These are phyloP conservation scores for Paragorgia papillata DNA, from an alignment of 92 coral and sea anemone genomes.

Conservation along the genomic window DNA sequence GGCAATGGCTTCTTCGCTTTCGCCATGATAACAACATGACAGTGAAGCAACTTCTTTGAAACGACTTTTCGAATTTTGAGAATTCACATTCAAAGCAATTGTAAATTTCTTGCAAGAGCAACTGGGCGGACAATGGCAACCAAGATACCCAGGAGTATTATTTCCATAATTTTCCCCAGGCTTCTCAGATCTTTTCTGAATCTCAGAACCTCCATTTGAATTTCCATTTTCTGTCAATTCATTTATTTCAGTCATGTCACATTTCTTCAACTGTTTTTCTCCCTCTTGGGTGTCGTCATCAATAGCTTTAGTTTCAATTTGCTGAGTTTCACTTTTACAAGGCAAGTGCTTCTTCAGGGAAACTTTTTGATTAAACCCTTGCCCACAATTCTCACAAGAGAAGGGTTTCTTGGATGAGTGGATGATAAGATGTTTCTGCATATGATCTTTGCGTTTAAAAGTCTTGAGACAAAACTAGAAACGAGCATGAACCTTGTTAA, in stretches of 20 bases:
- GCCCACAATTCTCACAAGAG: conserved; percentile 21
- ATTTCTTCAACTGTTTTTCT: not conserved
- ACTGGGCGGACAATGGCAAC: conserved; percentile 16
- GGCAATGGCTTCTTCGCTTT: not conserved
- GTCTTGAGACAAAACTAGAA: conserved; percentile 30
- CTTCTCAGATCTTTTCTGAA: not conserved
- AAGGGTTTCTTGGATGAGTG: conserved; percentile 28
- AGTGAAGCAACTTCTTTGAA: not conserved
- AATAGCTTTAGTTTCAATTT: not conserved
- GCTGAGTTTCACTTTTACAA: not conserved
- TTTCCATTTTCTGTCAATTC: not conserved
- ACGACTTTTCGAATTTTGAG: not conserved
- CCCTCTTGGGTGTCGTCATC: not conserved
- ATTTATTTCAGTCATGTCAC: too few relatives aligned
- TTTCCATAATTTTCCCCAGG: not conserved
- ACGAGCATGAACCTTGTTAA: not conserved
- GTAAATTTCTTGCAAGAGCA: conserved; percentile 22
- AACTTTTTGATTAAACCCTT: conserved; percentile 30
- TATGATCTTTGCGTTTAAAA: conserved; percentile 30
- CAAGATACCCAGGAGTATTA: not conserved
- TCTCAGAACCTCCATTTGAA: not conserved
- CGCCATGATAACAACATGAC: conserved; percentile 24
- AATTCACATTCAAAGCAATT: conserved; percentile 13
- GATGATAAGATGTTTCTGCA: conserved; percentile 18
- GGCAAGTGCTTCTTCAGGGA: conserved; percentile 12